Evolutionary conservation across 1,140 invertebrate genomes (phyloP), one percentile per base, ranked within the genome.

Genomic region (Ostrea edulis): DNA sequence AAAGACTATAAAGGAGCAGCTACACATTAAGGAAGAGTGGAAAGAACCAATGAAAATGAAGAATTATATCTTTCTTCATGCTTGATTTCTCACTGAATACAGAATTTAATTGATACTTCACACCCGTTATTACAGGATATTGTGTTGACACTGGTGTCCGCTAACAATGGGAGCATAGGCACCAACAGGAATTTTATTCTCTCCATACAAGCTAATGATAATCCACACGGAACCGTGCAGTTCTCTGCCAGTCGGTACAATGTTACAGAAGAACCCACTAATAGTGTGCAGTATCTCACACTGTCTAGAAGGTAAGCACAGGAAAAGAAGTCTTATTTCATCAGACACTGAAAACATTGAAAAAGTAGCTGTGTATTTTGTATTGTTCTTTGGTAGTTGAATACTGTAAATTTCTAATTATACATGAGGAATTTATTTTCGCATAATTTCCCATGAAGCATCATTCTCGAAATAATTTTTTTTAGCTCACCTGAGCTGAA

Each of bases 171-270:
- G 35, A 85, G 92, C 22, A 92, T 94, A 77, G 93, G 91, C 0
- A 51, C 77, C 0, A 88, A 90, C 51, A 91, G 90, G 29, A 88
- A 87, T 11, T 93, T 93, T 83, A 91, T 89, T 8, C 87, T 95
- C 11, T 90, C 90, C 68, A 94, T 95, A n/a, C 84, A 86, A 12
- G 90, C 94, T 22, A 95, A 95, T 91, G 94, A 95, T 85, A 93
- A 93, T 88, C 94, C 94, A 11, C 92, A 94, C 88, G 94, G 94
- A n/a, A 90, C 88, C 35, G 90, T 95, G 4, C 87, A 92, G 83
- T 93, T 95, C 84, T 62, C 87, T 35, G 86, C 85, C 0, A 81
- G 65, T 44, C 55, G 35, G 8, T 94, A 89, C 85, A 86, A 35
- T 29, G 87, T 94, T 9, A 35, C 89, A 20, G 93, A 94, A 82